Evolutionary conservation across 2,888 invertebrate species (phyloP), one percentile per base, ranked within the genome.

Genomic region (Eugnorisma glareosa): DNA sequence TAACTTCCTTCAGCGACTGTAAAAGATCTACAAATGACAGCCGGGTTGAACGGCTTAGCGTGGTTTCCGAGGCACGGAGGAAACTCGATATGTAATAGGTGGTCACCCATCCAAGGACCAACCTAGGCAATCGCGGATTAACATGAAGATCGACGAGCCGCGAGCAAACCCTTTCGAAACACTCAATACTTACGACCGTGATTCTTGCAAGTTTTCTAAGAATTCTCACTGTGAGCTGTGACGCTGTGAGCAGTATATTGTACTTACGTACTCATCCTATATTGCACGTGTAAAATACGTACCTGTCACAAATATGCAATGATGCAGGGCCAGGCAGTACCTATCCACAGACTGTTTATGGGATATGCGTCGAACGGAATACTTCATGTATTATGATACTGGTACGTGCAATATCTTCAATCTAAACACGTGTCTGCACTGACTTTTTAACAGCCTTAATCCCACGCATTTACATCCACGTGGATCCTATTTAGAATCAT

Each of bases 391-490:
- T 28, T 68, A 64, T 66, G 67, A 71, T 81, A 40, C 40, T 64
- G 1, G 37, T 64, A 85, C 77, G 48, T 66, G 48, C 64, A 61
- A 48, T 74, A 59, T 51, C 76, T 54, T 59, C 21, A 59, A 72
- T 57, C 37, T 24, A n/a, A 31, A 67, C 86, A 82, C 83, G 82
- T 85, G 85, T 69, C 48, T 69, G 63, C 73, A 69, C 68, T 31
- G 35, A 68, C 43, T 72, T 74, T 66, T 69, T 43, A 81, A 70
- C 74, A 45, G 21, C 10, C 28, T 2, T 15, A 40, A 59, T 78
- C 78, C 86, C 82, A 85, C 86, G 78, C 86, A 64, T 40, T 48
- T 48, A 40, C 4, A 43, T 66, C 63, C 74, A 75, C 83, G 82
- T 83, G 74, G 63, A 82, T 63, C 4, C 18, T 72, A 35, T 77